phyloP scores from a whole-genome alignment of 2,797 vertebrate genomes.

The Galagoides demidoff region DNA sequence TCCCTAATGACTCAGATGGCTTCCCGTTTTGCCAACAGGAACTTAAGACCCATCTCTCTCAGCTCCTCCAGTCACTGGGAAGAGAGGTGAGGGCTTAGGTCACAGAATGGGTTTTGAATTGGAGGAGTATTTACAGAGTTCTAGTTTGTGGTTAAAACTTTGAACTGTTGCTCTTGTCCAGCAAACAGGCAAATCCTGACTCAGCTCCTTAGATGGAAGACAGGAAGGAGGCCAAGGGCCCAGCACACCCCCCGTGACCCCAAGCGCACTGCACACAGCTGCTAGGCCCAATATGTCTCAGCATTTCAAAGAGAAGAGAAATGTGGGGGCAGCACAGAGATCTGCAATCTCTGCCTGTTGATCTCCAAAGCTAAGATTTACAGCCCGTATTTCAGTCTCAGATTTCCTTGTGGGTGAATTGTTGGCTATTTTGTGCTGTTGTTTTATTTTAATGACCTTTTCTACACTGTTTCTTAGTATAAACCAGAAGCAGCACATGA shows the following conservation, averaged over 20 bases:
- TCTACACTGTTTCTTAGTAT: not conserved
- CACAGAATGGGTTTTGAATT: not conserved
- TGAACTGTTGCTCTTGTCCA: not conserved
- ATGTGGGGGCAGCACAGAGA: not conserved
- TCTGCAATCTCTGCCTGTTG: not conserved
- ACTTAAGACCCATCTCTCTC: not conserved
- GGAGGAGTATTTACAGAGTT: not conserved
- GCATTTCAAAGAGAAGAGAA: constrained; percentile 29
- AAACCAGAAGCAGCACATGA: not conserved
- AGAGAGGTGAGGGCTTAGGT: not conserved
- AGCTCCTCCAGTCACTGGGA: not conserved
- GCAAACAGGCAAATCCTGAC: not conserved
- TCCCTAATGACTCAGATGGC: not conserved
- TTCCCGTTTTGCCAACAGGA: not conserved
- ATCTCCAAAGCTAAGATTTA: constrained; percentile 30
- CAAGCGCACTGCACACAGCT: not conserved
- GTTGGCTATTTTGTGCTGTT: not conserved
- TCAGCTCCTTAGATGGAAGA: not conserved
- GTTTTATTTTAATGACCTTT: not conserved
- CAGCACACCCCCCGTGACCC: not conserved
- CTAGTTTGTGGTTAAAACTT: not conserved
- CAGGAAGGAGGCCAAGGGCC: accelerated
- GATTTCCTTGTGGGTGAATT: not conserved
- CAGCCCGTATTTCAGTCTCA: not conserved
- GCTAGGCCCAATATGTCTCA: not conserved